Percentiles rank a stretch among this genome's conserved stretches.
These are phyloP conservation scores for Erethizon dorsatum DNA, from an alignment of 2,797 vertebrate species.

Conservation along the genomic window DNA sequence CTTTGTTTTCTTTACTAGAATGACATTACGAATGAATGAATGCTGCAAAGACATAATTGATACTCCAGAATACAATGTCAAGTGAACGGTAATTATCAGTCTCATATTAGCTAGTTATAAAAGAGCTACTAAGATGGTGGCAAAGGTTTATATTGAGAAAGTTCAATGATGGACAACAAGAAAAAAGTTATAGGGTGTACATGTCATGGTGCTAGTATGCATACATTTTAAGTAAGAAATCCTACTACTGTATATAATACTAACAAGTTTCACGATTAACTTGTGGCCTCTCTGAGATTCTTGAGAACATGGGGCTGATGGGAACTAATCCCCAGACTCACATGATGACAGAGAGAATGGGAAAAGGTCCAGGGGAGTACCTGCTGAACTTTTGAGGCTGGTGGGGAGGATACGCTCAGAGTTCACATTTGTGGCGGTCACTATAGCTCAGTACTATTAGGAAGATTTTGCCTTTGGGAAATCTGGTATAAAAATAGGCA, in stretches of 20 bases:
- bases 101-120: not conserved
- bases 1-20: not conserved
- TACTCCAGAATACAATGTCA: not conserved
- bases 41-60: not conserved
- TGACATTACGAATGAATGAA: not conserved
- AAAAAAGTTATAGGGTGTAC: not conserved
- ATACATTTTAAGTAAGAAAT: not conserved
- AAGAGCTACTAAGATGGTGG: not conserved
- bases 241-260: not conserved
- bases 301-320: not conserved
- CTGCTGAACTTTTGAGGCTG: not conserved
- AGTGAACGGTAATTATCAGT: not conserved
- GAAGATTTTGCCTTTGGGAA: not conserved
- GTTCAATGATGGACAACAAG: not conserved
- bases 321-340: not conserved
- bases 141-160: not conserved
- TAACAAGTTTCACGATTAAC: not conserved
- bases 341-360: not conserved
- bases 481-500: not conserved
- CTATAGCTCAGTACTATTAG: not conserved
- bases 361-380: not conserved
- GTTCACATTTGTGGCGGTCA: not conserved
- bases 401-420: accelerated
- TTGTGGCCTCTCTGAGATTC: not conserved
- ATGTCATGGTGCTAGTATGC: not conserved